phyloP scores from a whole-genome alignment of 2,888 invertebrate genomes.

The Trachelus iudaicus region DNA sequence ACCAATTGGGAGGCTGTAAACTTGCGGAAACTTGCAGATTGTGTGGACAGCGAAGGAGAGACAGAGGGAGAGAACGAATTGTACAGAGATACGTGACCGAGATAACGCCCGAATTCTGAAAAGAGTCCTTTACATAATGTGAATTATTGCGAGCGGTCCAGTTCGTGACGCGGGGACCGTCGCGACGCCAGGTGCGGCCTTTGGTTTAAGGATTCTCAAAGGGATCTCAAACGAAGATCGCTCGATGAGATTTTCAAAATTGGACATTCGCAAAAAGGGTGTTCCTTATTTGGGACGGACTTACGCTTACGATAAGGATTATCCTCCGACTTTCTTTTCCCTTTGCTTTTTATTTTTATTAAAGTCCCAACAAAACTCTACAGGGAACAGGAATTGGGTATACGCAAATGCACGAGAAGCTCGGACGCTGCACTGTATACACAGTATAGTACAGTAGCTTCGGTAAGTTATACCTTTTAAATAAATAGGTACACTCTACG shows the following conservation, averaged over 20 bases:
- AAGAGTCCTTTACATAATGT: constrained; percentile 21
- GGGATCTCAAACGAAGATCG: constrained; percentile 2
- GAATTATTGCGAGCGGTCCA: constrained; percentile 17
- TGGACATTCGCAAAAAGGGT: neutral
- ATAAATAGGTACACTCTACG: neutral
- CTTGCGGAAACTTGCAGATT: neutral
- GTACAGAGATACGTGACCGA: constrained; percentile 15
- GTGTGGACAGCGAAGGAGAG: constrained; percentile 3
- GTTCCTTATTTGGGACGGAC: neutral
- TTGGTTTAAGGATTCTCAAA: neutral
- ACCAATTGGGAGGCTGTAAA: neutral
- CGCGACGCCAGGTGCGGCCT: constrained; percentile 8
- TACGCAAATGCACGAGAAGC: neutral
- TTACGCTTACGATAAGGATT: neutral
- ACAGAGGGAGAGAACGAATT: constrained; percentile 11
- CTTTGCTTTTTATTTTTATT: neutral
- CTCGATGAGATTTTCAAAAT: neutral
- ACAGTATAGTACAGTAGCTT: neutral
- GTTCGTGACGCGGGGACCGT: constrained; percentile 1
- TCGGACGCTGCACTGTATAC: neutral
- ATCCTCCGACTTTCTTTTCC: no score
- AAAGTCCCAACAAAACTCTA: neutral
- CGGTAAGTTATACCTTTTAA: neutral
- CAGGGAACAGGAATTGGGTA: neutral
- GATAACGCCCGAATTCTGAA: constrained; percentile 19